Percentiles rank a stretch among this genome's conserved stretches.
These are phyloP conservation scores for Sitta carolinensis DNA, from an alignment of 2,797 vertebrate species.

Conservation along the genomic window DNA sequence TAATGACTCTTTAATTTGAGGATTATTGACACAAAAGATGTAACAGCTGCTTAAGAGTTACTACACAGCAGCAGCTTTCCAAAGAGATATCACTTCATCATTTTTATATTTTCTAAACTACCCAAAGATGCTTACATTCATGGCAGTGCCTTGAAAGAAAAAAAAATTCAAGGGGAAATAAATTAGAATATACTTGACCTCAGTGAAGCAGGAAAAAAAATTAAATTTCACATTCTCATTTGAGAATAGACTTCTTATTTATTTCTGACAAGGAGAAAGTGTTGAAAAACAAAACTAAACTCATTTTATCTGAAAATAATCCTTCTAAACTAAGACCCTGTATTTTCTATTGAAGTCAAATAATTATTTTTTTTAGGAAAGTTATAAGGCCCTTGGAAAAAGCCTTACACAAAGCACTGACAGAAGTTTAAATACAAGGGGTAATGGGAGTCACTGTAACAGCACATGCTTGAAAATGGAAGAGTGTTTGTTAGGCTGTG, in stretches of 20 bases:
- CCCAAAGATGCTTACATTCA: slow-evolving; percentile 40
- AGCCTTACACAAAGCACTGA: slow-evolving; percentile 14
- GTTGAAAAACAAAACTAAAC: not conserved
- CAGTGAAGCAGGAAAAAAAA: not conserved
- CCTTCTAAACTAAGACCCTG: not conserved
- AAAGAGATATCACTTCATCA: slow-evolving; percentile 65
- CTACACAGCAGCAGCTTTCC: slow-evolving; percentile 64
- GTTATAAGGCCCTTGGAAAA: slow-evolving; percentile 34
- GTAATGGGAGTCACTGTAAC: not conserved
- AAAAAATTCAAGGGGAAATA: slow-evolving; percentile 46
- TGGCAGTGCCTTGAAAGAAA: slow-evolving; percentile 53
- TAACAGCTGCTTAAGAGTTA: slow-evolving; percentile 73
- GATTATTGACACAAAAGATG: slow-evolving; percentile 67
- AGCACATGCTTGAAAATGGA: slow-evolving; percentile 53
- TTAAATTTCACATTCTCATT: not conserved
- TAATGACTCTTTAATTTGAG: slow-evolving; percentile 71
- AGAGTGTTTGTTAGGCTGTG: slow-evolving; percentile 40
- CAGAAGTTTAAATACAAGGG: not conserved
- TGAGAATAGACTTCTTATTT: not conserved
- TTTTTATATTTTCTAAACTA: slow-evolving; percentile 60
- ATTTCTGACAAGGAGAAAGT: not conserved
- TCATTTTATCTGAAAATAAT: not conserved
- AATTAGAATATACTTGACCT: slow-evolving; percentile 64
- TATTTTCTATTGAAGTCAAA: slow-evolving; percentile 1
- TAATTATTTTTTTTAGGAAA: slow-evolving; percentile 41